These are phyloP conservation scores for Xenops minutus DNA, from an alignment of 2,797 vertebrate genomes.

Conservation along the genomic window DNA sequence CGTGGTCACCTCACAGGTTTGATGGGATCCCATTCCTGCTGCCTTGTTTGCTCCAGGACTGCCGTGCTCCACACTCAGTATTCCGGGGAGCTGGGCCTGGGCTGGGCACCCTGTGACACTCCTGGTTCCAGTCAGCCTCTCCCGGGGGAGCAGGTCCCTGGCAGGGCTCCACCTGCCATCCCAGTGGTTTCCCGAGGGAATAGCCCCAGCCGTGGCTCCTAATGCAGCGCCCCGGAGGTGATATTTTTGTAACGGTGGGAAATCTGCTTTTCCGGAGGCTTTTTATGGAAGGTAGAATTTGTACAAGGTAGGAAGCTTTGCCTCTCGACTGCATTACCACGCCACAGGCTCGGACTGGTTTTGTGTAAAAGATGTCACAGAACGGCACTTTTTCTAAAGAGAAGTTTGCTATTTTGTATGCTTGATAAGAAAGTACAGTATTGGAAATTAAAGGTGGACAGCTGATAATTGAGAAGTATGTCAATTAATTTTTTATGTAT, in stretches of 20 bases:
- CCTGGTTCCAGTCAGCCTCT: fast-evolving
- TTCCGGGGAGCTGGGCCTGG: neutral
- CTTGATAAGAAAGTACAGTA: slow-evolving; percentile 85
- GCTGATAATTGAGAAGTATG: slow-evolving; percentile 87
- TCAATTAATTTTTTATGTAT: slow-evolving; percentile 95
- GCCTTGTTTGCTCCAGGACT: slow-evolving; percentile 51
- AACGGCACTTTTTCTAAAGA: slow-evolving; percentile 87
- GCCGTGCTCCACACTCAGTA: neutral
- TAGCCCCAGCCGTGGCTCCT: slow-evolving; percentile 61
- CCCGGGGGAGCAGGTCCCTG: neutral
- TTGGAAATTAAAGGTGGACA: slow-evolving; percentile 86
- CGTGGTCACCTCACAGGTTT: slow-evolving; percentile 25
- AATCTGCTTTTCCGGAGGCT: slow-evolving; percentile 73
- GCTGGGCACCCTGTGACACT: neutral
- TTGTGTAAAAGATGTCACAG: slow-evolving; percentile 80
- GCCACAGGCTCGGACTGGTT: slow-evolving; percentile 78
- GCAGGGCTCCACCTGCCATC: neutral
- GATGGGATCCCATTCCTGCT: slow-evolving; percentile 17
- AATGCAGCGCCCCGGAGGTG: slow-evolving; percentile 74
- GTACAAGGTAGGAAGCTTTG: slow-evolving; percentile 72
- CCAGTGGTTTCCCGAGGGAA: neutral
- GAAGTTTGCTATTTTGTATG: slow-evolving; percentile 87
- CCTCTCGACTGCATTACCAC: slow-evolving; percentile 79
- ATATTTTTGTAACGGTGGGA: slow-evolving; percentile 76
- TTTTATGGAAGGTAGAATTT: slow-evolving; percentile 73